phyloP scores from a whole-genome alignment of 2,888 invertebrate species.

The Zygothrica quintamaculata region DNA sequence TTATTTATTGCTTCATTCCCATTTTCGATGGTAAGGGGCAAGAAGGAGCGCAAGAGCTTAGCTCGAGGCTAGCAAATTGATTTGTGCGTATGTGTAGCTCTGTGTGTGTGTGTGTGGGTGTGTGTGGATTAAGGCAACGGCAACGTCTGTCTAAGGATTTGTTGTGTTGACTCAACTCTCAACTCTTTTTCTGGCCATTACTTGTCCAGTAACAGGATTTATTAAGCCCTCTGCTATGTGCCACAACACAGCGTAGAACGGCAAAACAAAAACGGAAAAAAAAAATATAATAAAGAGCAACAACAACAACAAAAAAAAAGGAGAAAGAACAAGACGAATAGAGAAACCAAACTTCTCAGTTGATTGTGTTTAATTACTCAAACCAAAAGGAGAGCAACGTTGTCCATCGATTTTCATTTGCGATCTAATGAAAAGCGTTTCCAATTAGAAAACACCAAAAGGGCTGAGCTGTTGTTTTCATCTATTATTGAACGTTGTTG shows the following conservation, averaged over 20 bases:
- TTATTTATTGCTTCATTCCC: constrained; percentile 75
- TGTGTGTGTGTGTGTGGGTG: constrained; percentile 24
- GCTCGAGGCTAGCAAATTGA: constrained; percentile 63
- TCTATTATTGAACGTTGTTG: too few relatives aligned
- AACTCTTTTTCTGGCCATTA: constrained; percentile 30
- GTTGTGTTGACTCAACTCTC: constrained; percentile 14
- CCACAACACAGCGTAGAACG: too few relatives aligned
- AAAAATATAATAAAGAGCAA: not conserved
- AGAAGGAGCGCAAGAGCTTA: constrained; percentile 9
- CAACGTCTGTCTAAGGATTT: constrained; percentile 45
- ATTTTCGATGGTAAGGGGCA: constrained; percentile 18
- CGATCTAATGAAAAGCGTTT: constrained; percentile 51
- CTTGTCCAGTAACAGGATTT: constrained; percentile 37
- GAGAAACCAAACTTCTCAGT: constrained; percentile 25
- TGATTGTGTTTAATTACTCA: constrained; percentile 76
- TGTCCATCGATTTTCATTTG: constrained; percentile 68
- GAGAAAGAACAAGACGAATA: constrained; percentile 6
- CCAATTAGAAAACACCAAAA: constrained; percentile 63
- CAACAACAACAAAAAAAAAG: constrained; percentile 2
- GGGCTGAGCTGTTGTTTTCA: constrained; percentile 12
- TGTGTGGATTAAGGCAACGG: constrained; percentile 44
- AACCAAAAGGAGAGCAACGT: constrained; percentile 49
- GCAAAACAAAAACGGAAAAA: too few relatives aligned
- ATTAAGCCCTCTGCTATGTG: constrained; percentile 38
- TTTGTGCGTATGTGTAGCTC: constrained; percentile 55